Evolutionary conservation across 2,113 vertebrate genomes (phyloP), one percentile per base, ranked within the genome.

Genomic region (Pantherophis guttatus): DNA sequence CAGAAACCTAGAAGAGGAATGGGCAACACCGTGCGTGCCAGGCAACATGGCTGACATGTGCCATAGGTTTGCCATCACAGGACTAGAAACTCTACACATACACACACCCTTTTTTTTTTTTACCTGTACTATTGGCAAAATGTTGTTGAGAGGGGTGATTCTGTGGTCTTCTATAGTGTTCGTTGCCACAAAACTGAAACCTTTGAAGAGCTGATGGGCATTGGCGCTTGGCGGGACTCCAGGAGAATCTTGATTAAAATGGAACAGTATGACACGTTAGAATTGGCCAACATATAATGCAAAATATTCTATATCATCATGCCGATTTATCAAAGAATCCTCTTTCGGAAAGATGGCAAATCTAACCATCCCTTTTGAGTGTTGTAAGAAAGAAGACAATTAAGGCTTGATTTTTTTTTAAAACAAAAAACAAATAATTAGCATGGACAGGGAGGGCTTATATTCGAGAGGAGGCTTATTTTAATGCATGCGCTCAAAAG

Each of bases 181-280:
- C 6, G 99, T 98, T 62, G 99, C 99, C 94, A 99, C 99, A 97
- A 99, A 99, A 96, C 99, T 99, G 97, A 99, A 99, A 95, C 99
- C 99, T 98, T 99, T 99, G 97, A 99, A 99, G 95, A 99, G 99
- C 93, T 99, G 99, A 97, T 99, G 99, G 91, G 99, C 99, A 0
- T 99, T 99, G 17, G 99, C 99, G 94, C 99, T 99, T 58, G 99
- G 98, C 21, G 99, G 99, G 92, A 99, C 98, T 94, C 99, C 99
- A 94, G 99, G 99, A 95, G 99, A 99, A 98, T 99, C 99, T 99
- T 95, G 85, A 93, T 70, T 88, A 94, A 48, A 48, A 95, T 96
- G 15, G 96, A 33, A 95, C n/a, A 93, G 23, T 94, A 91, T 17
- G 8, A 44, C 33, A 21, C 0, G 92, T 97, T 95, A 98, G 21